Conservation (phyloP, 2,888 invertebrate species). For the Monopis laevigella region DNA sequence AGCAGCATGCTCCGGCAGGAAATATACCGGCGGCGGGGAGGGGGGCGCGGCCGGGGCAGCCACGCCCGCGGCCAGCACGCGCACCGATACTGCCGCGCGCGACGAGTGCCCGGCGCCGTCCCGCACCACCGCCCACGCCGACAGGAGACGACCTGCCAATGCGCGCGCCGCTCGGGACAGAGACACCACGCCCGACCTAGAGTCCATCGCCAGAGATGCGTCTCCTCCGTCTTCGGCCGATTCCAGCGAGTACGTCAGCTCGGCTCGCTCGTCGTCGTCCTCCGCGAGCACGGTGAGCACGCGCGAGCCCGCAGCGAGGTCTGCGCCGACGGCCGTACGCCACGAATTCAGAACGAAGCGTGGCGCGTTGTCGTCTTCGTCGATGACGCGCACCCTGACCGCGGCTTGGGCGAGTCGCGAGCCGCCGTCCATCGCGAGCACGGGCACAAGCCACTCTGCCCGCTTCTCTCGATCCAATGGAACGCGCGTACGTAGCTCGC, state of each 20-base stretch:
- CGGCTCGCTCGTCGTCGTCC: conserved; percentile 80
- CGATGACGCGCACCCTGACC: conserved; percentile 82
- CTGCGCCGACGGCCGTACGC: conserved; percentile 81
- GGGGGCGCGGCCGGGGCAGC: conserved; percentile 57
- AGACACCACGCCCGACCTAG: conserved; percentile 88
- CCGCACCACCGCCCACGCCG: conserved; percentile 79
- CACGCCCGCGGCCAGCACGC: conserved; percentile 86
- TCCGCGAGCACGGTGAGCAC: conserved; percentile 48
- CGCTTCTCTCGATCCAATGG: conserved; percentile 79
- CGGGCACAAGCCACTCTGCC: conserved; percentile 68
- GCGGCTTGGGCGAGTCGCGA: conserved; percentile 77
- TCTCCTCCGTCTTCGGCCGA: conserved; percentile 71
- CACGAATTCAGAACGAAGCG: conserved; percentile 87
- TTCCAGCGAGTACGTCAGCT: conserved; percentile 82
- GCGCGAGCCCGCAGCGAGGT: conserved; percentile 73
- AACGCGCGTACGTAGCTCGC: conserved; percentile 75
- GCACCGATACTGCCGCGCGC: conserved; percentile 76
- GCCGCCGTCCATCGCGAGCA: conserved; percentile 79
- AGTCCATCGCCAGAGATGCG: conserved; percentile 84
- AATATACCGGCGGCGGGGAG: conserved; percentile 77
- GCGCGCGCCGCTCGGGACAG: conserved; percentile 71
- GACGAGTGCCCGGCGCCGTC: conserved; percentile 84
- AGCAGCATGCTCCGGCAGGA: conserved; percentile 77
- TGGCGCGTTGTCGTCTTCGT: conserved; percentile 91
- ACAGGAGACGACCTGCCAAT: conserved; percentile 56